Conservation (phyloP, 1,140 invertebrate genomes). For the Drosophila ananassae region DNA sequence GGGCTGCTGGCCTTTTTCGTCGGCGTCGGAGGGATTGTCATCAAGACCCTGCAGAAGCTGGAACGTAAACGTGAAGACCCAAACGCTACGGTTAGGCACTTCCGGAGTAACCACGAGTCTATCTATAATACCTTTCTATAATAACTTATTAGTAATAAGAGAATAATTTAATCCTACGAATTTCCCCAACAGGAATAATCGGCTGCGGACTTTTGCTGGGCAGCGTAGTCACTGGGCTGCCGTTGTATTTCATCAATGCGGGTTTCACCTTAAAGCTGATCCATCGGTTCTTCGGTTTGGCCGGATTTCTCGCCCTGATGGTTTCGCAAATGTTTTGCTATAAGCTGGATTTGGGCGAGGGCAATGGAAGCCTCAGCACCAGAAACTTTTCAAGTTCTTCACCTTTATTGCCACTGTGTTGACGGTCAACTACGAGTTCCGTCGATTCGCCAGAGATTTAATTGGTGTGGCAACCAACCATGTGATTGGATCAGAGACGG, state of each 20-base stretch:
- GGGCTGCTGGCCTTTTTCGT: conserved; percentile 52
- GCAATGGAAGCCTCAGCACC: conserved; percentile 63
- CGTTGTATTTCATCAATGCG: conserved; percentile 45
- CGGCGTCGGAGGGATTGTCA: conserved; percentile 55
- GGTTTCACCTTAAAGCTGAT: conserved; percentile 46
- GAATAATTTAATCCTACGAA: conserved; percentile 30
- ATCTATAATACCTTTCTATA: too few species aligned
- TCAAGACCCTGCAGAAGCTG: conserved; percentile 64
- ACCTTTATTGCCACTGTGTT: conserved; percentile 64
- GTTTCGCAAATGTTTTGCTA: conserved; percentile 75
- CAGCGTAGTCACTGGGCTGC: conserved; percentile 45
- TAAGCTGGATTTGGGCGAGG: conserved; percentile 73
- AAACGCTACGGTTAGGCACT: conserved; percentile 55
- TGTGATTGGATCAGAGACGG: background rate
- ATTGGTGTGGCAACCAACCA: conserved; percentile 4
- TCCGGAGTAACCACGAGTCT: conserved; percentile 61
- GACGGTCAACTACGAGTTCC: conserved; percentile 64
- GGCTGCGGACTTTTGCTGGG: conserved; percentile 61
- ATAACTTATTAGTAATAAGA: too few species aligned
- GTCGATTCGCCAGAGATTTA: conserved; percentile 49
- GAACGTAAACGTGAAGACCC: conserved; percentile 69
- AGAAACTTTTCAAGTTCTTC: conserved; percentile 64
- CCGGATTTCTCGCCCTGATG: conserved; percentile 67
- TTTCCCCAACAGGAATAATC: conserved; percentile 44
- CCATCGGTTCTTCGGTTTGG: conserved; percentile 60